A percentile compares a stretch with the other conserved stretches of the same genome.
phyloP scores from a whole-genome alignment of 2,888 invertebrate species.

The Parasteatoda lunata region DNA sequence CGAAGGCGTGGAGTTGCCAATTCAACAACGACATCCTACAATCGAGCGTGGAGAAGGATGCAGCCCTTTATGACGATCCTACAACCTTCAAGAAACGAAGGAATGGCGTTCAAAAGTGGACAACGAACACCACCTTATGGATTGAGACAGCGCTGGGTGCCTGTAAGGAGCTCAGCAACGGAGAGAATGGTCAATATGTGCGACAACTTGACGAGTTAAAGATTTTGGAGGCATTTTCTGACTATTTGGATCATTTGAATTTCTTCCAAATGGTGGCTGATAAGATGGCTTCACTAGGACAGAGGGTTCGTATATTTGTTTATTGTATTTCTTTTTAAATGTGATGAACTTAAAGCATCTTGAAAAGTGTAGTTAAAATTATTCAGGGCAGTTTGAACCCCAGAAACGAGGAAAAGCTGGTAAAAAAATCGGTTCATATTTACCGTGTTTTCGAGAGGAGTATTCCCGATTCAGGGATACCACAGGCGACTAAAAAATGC shows the following conservation, averaged over 20 bases:
- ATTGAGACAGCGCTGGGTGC: conserved; percentile 22
- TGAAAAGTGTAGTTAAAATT: too few species aligned
- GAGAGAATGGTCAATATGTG: conserved; percentile 2
- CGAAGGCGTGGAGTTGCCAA: conserved; percentile 26
- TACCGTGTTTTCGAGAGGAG: too few species aligned
- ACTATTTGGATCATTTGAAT: conserved; percentile 53
- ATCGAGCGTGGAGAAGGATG: conserved; percentile 14
- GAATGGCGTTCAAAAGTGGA: neutral
- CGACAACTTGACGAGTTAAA: conserved; percentile 16
- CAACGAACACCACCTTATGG: conserved; percentile 30
- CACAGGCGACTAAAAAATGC: too few species aligned
- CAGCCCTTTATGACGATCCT: conserved; percentile 29
- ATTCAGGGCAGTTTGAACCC: too few species aligned
- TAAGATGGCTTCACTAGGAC: conserved; percentile 26
- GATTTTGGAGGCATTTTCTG: conserved; percentile 45
- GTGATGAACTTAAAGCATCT: too few species aligned
- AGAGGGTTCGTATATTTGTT: neutral
- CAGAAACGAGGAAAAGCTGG: too few species aligned
- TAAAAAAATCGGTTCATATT: too few species aligned
- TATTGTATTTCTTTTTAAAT: too few species aligned
- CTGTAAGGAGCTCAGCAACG: conserved; percentile 31
- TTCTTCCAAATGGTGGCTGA: conserved; percentile 43
- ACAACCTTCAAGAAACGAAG: conserved; percentile 27
- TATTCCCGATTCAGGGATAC: too few species aligned
- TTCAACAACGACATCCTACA: conserved; percentile 19